Evolutionary conservation across 1,140 invertebrate genomes (phyloP), one percentile per base, ranked within the genome.

Genomic region (Onthophagus taurus): DNA sequence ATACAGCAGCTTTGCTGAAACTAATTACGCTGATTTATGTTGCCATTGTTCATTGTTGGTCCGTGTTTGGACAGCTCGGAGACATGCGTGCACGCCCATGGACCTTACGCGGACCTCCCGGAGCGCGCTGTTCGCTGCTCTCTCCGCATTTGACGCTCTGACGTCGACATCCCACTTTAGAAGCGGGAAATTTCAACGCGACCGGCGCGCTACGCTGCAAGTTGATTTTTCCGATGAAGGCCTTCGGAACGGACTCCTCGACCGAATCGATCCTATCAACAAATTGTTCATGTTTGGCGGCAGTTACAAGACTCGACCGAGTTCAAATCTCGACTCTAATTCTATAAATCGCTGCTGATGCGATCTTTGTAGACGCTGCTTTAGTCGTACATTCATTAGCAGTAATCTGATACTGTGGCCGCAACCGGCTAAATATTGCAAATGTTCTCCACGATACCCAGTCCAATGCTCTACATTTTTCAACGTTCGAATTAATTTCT

Each of bases 1-100:
- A 62, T 64, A 60, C 61, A 59, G 58, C 58, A 58, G 61, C 61
- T 61, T 52, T 60, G 55, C 59, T 69, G 71, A 72, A 74, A 74
- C 72, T 75, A 75, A 75, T 75, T 75, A 75, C 72, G 67, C 70
- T 74, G 72, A 75, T 74, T 75, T 75, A 75, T 75, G 72, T 72
- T 64, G 66, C 72, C 67, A 75, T 75, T 75, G 73, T 74, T 70
- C 71, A 74, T 74, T 74, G 71, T 74, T 68, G 71, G 59, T 50
- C 54, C 53, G 53, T 52, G 59, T 55, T 59, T 55, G 55, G 57
- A 61, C 57, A 58, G 54, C 45, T 51, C 34, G 43, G 54, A 58
- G 51, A 56, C 54, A 51, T 55, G 55, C 53, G 60, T 59, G 55
- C 53, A 62, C 60, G 62, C 62, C 60, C 56, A 38, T 45, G 49